Evolutionary conservation across 2,888 invertebrate species (phyloP).

Genomic region (Heliothis peltigera): DNA sequence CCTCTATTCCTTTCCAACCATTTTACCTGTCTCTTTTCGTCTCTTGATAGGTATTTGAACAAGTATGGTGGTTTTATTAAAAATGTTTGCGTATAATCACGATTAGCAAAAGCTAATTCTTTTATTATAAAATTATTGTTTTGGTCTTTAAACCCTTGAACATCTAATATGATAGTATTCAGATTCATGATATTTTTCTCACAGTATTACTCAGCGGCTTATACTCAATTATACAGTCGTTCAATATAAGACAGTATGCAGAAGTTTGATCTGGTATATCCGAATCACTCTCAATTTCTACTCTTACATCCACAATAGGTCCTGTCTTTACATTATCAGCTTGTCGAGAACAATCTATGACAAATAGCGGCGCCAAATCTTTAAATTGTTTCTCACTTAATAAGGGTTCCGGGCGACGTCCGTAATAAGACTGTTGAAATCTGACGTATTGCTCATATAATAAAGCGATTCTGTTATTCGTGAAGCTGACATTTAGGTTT

Average conservation of each 20-base stretch:
- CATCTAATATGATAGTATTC: slow-evolving; percentile 7
- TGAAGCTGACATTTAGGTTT: slow-evolving; percentile 3
- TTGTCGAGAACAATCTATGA: too few species aligned
- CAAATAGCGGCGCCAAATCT: too few species aligned
- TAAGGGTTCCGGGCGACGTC: too few species aligned
- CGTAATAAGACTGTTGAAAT: too few species aligned
- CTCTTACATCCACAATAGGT: too few species aligned
- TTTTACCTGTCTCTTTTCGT: slow-evolving; percentile 2
- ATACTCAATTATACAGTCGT: slow-evolving; percentile 10
- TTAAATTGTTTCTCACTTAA: too few species aligned
- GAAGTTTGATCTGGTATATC: slow-evolving; percentile 13
- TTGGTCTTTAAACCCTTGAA: slow-evolving; percentile 9
- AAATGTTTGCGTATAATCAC: slow-evolving; percentile 1
- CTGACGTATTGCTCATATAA: slow-evolving; percentile 16
- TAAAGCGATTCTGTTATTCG: slow-evolving; percentile 5
- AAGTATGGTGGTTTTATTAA: slow-evolving; percentile 8
- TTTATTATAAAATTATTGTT: slow-evolving; percentile 5
- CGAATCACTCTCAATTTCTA: too few species aligned
- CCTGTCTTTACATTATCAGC: too few species aligned
- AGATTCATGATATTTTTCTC: slow-evolving; percentile 18
- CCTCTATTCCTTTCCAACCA: slow-evolving; percentile 18
- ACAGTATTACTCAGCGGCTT: slow-evolving; percentile 5
- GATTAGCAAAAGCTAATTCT: slow-evolving; percentile 10
- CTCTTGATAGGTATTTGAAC: neutral
- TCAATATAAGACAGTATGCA: slow-evolving; percentile 17